A percentile compares a stretch with the other conserved stretches of the same genome.
Evolutionary conservation across 2,888 invertebrate species (phyloP).

Genomic region (Dorcus hopei): DNA sequence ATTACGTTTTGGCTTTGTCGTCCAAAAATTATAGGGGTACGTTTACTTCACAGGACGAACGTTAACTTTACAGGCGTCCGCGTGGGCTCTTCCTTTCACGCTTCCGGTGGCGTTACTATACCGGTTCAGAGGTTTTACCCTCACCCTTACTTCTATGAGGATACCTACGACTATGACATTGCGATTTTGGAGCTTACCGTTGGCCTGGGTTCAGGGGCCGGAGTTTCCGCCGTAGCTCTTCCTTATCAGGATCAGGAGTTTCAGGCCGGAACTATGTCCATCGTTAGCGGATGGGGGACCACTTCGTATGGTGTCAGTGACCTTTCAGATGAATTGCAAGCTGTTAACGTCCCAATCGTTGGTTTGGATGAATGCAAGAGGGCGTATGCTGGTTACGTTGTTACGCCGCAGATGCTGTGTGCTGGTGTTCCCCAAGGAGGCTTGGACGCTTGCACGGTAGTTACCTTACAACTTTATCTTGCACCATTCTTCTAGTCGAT

Average conservation of each 20-base stretch:
- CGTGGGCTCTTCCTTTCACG: constrained; percentile 54
- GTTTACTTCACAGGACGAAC: background rate
- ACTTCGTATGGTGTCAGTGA: constrained; percentile 8
- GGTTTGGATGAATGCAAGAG: constrained; percentile 18
- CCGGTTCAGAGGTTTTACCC: constrained; percentile 49
- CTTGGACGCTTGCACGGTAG: constrained; percentile 56
- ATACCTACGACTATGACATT: constrained; percentile 53
- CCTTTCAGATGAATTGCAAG: constrained; percentile 14
- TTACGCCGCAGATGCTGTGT: constrained; percentile 54
- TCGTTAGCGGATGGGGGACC: constrained; percentile 27
- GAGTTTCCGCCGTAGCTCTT: constrained; percentile 45
- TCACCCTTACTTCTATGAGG: constrained; percentile 51
- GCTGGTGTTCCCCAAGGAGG: constrained; percentile 53
- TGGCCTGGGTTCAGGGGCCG: constrained; percentile 42
- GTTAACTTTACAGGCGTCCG: constrained; percentile 37
- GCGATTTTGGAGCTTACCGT: constrained; percentile 50
- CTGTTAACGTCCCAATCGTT: constrained; percentile 18
- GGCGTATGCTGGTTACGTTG: constrained; percentile 10
- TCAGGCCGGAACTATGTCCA: constrained; percentile 10
- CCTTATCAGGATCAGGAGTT: constrained; percentile 8
- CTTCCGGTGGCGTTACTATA: constrained; percentile 54
- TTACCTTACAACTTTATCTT: background rate
- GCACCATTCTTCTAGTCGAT: background rate
- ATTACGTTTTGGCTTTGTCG: background rate
- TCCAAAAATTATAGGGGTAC: constrained; percentile 29